Evolutionary conservation across 2,888 invertebrate species (phyloP).

Genomic region (Anagyrus pseudococci): DNA sequence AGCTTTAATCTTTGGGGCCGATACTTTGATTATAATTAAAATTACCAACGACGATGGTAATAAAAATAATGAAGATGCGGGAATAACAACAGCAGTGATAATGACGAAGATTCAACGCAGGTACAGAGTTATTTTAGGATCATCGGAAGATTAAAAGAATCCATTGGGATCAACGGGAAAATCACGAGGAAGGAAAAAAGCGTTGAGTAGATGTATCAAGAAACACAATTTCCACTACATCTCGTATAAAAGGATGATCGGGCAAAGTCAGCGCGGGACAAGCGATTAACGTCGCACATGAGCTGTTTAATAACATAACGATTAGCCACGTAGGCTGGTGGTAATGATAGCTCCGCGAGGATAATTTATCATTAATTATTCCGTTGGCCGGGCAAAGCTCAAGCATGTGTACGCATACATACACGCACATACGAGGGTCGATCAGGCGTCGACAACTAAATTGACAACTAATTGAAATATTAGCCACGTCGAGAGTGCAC

Average conservation of each 20-base stretch:
- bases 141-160: too few relatives aligned
- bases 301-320: conserved; percentile 58
- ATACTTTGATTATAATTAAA: too few relatives aligned
- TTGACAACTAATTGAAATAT: conserved; percentile 60
- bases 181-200: too few relatives aligned
- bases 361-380: conserved; percentile 60
- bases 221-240: too few relatives aligned
- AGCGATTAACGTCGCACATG: conserved; percentile 50
- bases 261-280: conserved; percentile 41
- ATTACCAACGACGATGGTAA: too few relatives aligned
- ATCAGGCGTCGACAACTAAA: conserved; percentile 58
- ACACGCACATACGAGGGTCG: conserved; percentile 41
- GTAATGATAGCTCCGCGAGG: conserved; percentile 53
- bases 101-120: conserved; percentile 41
- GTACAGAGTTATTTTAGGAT: too few relatives aligned
- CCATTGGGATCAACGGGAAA: too few relatives aligned
- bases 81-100: background rate
- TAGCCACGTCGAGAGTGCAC: too few relatives aligned
- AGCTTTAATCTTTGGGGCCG: too few relatives aligned
- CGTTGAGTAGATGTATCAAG: too few relatives aligned
- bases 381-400: conserved; percentile 40
- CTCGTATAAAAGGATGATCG: too few relatives aligned
- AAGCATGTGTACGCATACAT: background rate
- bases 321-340: conserved; percentile 50
- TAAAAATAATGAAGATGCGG: too few relatives aligned